These are phyloP conservation scores for Eriocheir sinensis DNA, from an alignment of 1,140 invertebrate species.

Conservation along the genomic window DNA sequence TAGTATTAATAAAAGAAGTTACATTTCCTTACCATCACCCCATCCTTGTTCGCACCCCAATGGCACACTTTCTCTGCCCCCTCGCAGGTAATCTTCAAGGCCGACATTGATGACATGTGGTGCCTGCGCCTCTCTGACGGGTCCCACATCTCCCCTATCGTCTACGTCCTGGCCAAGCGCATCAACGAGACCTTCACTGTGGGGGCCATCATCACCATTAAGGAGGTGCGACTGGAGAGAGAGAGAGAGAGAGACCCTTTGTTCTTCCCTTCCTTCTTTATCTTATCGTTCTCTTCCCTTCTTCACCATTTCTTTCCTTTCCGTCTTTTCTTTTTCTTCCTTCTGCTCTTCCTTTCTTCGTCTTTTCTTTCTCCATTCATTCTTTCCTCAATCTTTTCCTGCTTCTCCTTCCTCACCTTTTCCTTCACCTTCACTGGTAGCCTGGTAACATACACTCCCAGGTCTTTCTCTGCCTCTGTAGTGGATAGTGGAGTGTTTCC, in stretches of 20 bases:
- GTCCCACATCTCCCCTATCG: slow-evolving; percentile 55
- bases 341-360: background rate
- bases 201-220: slow-evolving; percentile 51
- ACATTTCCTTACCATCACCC: too few species aligned
- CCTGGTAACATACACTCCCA: too few species aligned
- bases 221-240: slow-evolving; percentile 39
- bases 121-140: slow-evolving; percentile 66
- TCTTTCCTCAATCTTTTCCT: too few species aligned
- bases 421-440: too few species aligned
- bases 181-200: background rate
- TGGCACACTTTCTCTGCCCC: background rate
- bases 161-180: background rate
- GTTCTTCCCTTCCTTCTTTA: background rate
- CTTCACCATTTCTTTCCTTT: background rate
- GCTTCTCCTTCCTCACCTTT: background rate
- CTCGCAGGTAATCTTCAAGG: slow-evolving; percentile 60
- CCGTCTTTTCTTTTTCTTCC: background rate
- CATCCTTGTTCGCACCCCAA: too few species aligned
- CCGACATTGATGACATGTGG: background rate
- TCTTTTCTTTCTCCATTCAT: too few species aligned
- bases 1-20: too few species aligned
- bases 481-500: too few species aligned
- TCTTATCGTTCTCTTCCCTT: background rate
- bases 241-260: background rate
- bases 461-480: too few species aligned